phyloP scores from a whole-genome alignment of 2,888 invertebrate genomes.

The Syrphus vitripennis region DNA sequence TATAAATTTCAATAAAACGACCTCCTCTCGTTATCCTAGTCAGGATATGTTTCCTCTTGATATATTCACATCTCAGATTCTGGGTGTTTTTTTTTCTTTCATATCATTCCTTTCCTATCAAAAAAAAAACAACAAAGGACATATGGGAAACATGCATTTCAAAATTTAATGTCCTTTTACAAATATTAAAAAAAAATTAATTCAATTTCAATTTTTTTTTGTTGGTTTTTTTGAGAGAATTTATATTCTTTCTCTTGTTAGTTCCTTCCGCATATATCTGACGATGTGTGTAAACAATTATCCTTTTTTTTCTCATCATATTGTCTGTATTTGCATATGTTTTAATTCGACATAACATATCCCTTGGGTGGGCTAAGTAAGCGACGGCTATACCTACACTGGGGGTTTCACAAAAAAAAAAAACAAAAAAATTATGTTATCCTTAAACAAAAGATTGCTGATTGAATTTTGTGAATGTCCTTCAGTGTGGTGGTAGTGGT shows the following conservation, averaged over 20 bases:
- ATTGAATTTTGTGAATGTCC: slow-evolving; percentile 58
- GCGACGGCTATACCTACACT: not conserved
- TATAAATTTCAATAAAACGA: slow-evolving; percentile 8
- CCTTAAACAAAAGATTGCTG: slow-evolving; percentile 42
- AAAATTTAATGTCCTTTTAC: slow-evolving; percentile 68
- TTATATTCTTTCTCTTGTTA: not conserved
- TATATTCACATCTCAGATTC: slow-evolving; percentile 30
- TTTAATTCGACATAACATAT: slow-evolving; percentile 64
- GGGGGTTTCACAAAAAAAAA: not conserved
- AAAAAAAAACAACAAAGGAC: slow-evolving; percentile 20
- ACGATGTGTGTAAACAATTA: slow-evolving; percentile 15
- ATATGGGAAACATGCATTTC: slow-evolving; percentile 38
- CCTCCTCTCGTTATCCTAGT: slow-evolving; percentile 35
- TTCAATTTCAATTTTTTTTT: slow-evolving; percentile 52
- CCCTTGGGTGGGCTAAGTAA: slow-evolving; percentile 20
- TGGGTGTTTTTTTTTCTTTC: slow-evolving; percentile 1
- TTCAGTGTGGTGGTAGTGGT: not conserved
- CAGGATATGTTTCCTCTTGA: slow-evolving; percentile 55
- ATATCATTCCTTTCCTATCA: not conserved
- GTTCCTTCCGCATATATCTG: not conserved
- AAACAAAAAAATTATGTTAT: not conserved
- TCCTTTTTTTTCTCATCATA: slow-evolving; percentile 8
- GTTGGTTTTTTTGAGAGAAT: too few relatives aligned
- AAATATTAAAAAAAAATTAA: slow-evolving; percentile 69
- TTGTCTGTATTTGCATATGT: slow-evolving; percentile 68